Evolutionary conservation across 2,888 invertebrate genomes (phyloP), one percentile per base, ranked within the genome.

Genomic region (Ochlodes sylvanus): DNA sequence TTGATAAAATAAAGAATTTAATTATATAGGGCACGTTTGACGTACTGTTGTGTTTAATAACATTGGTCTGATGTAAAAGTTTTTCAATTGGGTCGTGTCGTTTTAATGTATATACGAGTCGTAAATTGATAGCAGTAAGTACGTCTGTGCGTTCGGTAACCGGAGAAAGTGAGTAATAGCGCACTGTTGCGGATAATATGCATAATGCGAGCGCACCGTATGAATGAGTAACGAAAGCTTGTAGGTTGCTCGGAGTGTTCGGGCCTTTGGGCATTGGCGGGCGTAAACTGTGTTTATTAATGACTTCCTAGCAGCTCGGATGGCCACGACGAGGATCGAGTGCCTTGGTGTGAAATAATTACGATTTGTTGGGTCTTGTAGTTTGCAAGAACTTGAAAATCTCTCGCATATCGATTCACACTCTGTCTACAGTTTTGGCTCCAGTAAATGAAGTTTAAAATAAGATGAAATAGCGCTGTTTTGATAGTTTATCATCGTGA

Each of bases 161-260:
- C 42, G 63, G 72, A 68, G 72, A 72, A 72, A 72, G 72, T 70
- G 55, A 63, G 68, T 71, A 68, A 70, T 69, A 68, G 69, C 64
- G 58, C 50, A 41, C 54, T 55, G 54, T 61, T 58, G 66, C 56
- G 56, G 69, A 62, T 72, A 70, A 72, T 68, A 70, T 54, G 67
- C 69, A 69, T 70, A 70, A 66, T 70, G 69, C 66, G 62, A 63
- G 58, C 58, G 64, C 65, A 55, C 55, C 47, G 61, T 68, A 67
- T 62, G 67, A 62, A 62, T 68, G 68, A 56, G 50, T 56, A 68
- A 68, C 41, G 62, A 68, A 62, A 62, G 68, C 60, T 68, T 57
- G 60, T 34, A 14, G 61, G 32, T n/a, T n/a, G n/a, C 34, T 58
- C 21, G 57, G 5, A 38, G 27, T 27, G 27, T 27, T 57, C 65